Evolutionary conservation across 1,140 invertebrate species (phyloP), one percentile per base, ranked within the genome.

Genomic region (fruit fly (Drosophila melanogaster)): DNA sequence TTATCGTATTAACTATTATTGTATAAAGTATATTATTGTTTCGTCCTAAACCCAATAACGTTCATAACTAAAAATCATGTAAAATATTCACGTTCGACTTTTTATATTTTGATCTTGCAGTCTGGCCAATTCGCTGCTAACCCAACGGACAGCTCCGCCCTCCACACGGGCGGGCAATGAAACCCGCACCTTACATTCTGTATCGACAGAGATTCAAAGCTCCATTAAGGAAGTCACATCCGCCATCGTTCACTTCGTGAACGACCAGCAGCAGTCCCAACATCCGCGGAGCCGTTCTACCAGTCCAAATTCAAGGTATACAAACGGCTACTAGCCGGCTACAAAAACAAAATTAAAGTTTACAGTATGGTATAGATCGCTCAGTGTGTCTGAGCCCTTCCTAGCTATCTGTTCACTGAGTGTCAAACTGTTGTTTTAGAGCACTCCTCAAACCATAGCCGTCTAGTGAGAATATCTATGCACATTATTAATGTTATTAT

Each of bases 191-290:
- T 73, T 86, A 47, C 79, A 81, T 50, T 81, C 92, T 17, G 95
- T 95, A 19, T 94, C 95, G 57, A 94, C 95, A 69, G 96, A 97
- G 92, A 97, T 98, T 78, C 96, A 97, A 79, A 95, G 96, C 67
- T 97, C 96, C 58, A 98, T 98, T 92, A 97, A 97, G 92, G 97
- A 97, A 93, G 97, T 98, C 35, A 97, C 97, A 37, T 97, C 96
- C 72, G 97, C 97, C n/a, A 98, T 98, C 77, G 97, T 97, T 44
- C 96, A 97, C 92, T 98, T 97, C 93, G 97, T 97, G 40, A 96
- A 96, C 76, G 96, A 96, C 43, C 94, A 92, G 72, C 46, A 76
- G 17, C 81, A 84, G 35, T 57, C 43, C 4, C 81, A 74, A 12
- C 71, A 92, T 67, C 75, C 85, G 61, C 84, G 64, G 83, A 92